Evolutionary conservation across 2,888 invertebrate genomes (phyloP), one percentile per base, ranked within the genome.

Genomic region (Ornithoptera alexandrae): DNA sequence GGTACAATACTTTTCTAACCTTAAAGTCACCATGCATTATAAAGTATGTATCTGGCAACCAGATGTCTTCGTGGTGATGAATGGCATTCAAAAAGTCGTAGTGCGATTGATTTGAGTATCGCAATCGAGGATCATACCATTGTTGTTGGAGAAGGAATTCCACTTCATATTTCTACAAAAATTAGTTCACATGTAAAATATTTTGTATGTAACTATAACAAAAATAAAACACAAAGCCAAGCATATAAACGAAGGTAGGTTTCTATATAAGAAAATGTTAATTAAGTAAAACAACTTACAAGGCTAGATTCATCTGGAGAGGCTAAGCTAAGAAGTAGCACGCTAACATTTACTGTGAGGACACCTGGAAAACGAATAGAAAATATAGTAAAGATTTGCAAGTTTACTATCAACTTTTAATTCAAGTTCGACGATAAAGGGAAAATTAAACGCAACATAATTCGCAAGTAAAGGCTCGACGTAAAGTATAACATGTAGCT

Each of bases 21-120:
- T 98, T 97, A 92, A 98, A 98, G 92, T 98, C 98, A 74, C 98
- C 98, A 91, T 98, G 98, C 96, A 98, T 98, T 88, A 98, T 97
- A 93, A 98, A 98, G 89, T 98, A 98, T 71, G 97, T 98, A 93
- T 98, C 98, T 74, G 98, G 98, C 81, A 97, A 94, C 98, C 97
- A 98, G 85, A 98, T 96, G 84, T 97, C 95, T 85, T 97, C 96
- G 94, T 97, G 96, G 88, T 98, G 98, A 88, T 97, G 97, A 82
- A 98, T 96, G 76, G 97, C 98, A 92, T 98, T 98, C 80, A 98
- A 94, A 90, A 95, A 97, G 83, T 96, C 96, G 93, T 96, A 97
- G 82, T 95, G 95, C 78, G 97, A 97, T 87, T 96, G 96, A 91
- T 97, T 97, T 82, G 96, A 96, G 93, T 97, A 97, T 78, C 96